Evolutionary conservation across 2,888 invertebrate genomes (phyloP).

Genomic region (Xestia sexstrigata): DNA sequence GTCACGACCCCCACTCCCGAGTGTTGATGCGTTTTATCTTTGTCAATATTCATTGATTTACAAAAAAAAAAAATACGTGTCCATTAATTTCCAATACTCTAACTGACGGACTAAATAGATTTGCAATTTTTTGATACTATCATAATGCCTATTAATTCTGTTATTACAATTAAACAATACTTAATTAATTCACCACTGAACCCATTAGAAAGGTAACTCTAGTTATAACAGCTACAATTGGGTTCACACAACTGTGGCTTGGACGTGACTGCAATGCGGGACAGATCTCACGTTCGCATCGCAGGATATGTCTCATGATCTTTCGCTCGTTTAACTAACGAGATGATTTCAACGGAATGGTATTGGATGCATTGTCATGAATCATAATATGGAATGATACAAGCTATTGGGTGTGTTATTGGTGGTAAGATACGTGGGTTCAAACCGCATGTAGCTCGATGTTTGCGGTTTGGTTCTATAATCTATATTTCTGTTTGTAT

Average conservation of each 20-base stretch:
- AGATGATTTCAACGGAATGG: conserved; percentile 33
- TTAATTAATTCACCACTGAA: conserved; percentile 29
- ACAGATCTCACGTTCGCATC: conserved; percentile 48
- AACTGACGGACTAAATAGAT: too few species aligned
- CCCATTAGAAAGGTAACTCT: conserved; percentile 34
- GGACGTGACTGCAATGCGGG: conserved; percentile 59
- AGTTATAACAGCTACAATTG: conserved; percentile 38
- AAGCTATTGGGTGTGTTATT: conserved; percentile 10
- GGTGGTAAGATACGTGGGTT: background rate
- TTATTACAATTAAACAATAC: background rate
- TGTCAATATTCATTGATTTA: too few species aligned
- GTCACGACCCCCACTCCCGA: too few species aligned
- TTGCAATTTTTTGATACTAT: too few species aligned
- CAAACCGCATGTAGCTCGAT: background rate
- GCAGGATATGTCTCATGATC: conserved; percentile 54
- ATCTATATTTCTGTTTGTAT: background rate
- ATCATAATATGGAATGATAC: conserved; percentile 25
- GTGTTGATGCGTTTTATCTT: too few species aligned
- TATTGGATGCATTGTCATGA: conserved; percentile 44
- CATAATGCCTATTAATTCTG: background rate
- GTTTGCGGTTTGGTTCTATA: background rate
- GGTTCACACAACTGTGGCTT: conserved; percentile 50
- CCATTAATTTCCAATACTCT: too few species aligned
- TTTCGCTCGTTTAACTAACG: conserved; percentile 56
- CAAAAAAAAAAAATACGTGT: too few species aligned